Conservation (phyloP, 2,113 vertebrate genomes). For the Fregetta grallaria region DNA sequence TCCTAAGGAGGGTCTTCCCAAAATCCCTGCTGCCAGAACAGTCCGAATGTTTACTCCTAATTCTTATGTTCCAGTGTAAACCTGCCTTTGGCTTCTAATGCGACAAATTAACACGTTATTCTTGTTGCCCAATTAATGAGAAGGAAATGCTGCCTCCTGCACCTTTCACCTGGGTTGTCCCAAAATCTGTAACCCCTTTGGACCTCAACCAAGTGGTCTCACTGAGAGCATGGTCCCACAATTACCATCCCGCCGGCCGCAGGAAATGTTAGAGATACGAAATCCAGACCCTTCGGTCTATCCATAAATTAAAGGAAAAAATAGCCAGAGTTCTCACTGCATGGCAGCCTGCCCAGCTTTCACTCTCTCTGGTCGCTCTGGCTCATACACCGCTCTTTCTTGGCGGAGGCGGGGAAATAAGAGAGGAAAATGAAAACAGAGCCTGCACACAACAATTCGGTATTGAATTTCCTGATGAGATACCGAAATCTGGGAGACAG, state of each 20-base stretch:
- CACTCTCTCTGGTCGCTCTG: not conserved
- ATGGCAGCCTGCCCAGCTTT: not conserved
- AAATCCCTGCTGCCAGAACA: too few species aligned
- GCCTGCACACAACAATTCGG: accelerated
- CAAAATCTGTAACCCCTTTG: too few species aligned
- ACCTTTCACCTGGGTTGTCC: accelerated
- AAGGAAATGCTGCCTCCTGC: too few species aligned
- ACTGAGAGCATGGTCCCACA: accelerated
- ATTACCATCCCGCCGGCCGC: accelerated
- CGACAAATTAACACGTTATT: accelerated
- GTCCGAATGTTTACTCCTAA: not conserved
- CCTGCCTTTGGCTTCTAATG: accelerated
- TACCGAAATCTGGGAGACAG: not conserved
- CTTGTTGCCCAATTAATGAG: not conserved
- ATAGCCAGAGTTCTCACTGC: accelerated
- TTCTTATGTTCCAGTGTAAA: not conserved
- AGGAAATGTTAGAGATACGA: accelerated
- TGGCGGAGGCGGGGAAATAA: too few species aligned
- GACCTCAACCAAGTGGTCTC: not conserved
- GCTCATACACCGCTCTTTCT: accelerated
- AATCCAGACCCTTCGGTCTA: not conserved
- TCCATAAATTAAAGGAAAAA: not conserved
- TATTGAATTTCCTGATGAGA: not conserved
- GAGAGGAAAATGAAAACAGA: not conserved
- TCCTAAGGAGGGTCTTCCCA: not conserved